Base-by-base conservation (phyloP, 1,140 invertebrate species). In the Bombus impatiens region DNA sequence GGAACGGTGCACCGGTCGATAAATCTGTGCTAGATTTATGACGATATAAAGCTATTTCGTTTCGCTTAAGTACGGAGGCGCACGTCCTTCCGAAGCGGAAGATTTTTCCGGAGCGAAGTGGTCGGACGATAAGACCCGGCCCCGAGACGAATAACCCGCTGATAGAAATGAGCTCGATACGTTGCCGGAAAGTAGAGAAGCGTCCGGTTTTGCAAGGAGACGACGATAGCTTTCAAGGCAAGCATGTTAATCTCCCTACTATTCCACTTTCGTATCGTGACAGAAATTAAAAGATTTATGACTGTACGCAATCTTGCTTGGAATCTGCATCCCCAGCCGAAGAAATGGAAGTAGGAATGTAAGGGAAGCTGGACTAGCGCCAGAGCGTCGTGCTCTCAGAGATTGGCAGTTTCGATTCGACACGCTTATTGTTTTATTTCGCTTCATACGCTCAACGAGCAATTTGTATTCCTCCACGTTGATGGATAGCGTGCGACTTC, bases 281-380 rank as follows among this genome's bases (percentile, higher is more conserved):
- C 42, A 75, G 78, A 86, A 81, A 86, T 82, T 86, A 86, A 80
- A 75, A 86, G 84, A 86, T 86, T 86, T 86, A 86, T 75, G 78
- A 47, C 22, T 32, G 71, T 13, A 15, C 44, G 71, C 59, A 44
- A 86, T 86, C 84, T 82, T 75, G 28, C 59, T 9, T 13, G 62
- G 40, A 44, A 86, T 86, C 84, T 86, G 79, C 84, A 86, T 82
- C 22, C 59, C 28, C 22, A 10, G 37, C 2, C 9, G 35, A 82
- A 82, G 71, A 53, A 86, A 82, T 47, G 68, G 22, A 57, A 47
- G 59, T 42, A 32, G 25, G 12, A 65, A 74, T 22, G n/a, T 25
- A 40, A 68, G 68, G 44, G 22, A 35, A 25, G 59, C 37, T 86
- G 84, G 84, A 82, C 3, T 25, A 2, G 28, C 1, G 84, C 84